Evolutionary conservation across 2,113 vertebrate species (phyloP), one percentile per base, ranked within the genome.

Genomic region (Takifugu flavidus): DNA sequence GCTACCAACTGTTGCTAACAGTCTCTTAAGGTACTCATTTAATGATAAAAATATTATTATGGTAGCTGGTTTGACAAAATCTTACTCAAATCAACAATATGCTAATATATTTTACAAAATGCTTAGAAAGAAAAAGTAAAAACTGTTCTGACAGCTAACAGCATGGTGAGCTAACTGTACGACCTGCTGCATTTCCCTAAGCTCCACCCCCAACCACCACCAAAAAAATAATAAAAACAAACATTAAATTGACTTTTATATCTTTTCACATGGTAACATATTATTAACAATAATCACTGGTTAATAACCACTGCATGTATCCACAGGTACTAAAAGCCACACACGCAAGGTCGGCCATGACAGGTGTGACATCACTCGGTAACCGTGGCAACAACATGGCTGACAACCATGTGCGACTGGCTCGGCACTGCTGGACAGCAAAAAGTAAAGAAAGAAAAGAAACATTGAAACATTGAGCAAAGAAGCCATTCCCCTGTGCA

Each of bases 261-360:
- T 69, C 45, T 73, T 76, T 79, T 74, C 67, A 82, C 81, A 77
- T 60, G 79, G 45, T 79, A 73, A 49, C 14, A 53, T 31, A 53
- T 4, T 69, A 59, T 74, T 71, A 84, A 79, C 62, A 58, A 84
- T 75, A 74, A 77, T 62, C 74, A 85, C 72, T 49, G 57, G 20
- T 20, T 58, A 70, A 82, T 73, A 78, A 73, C 62, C 59, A 82
- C 79, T 60, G 53, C 53, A 61, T 70, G 57, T 49, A 79, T 78
- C 81, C 83, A 87, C 83, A 85, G 77, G 80, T 82, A 75, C 25
- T 4, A 78, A 59, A 59, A 77, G 66, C 56, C 57, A 51, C 45
- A 54, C 60, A 55, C 31, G 62, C 62, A 65, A 28, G 56, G 56
- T 31, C 62, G 49, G 59, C 67, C 54, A 62, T 50, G 53, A 57